A percentile compares a stretch with the other conserved stretches of the same genome.
These are phyloP conservation scores for Acronicta psi DNA, from an alignment of 2,888 invertebrate genomes.

Conservation along the genomic window DNA sequence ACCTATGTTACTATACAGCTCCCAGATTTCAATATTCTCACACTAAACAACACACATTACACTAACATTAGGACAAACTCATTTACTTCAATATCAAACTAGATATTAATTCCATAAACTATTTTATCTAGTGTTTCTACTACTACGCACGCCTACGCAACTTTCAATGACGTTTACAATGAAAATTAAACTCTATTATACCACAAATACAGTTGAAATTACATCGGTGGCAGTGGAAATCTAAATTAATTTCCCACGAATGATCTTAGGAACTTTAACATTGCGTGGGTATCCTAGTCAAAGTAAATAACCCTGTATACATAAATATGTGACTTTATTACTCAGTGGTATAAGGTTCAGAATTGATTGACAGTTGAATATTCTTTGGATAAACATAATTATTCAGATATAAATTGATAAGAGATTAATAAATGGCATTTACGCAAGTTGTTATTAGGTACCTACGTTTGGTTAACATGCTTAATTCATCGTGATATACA, in stretches of 20 bases:
- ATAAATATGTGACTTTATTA: conserved; percentile 28
- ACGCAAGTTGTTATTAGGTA: no score
- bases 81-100: conserved; percentile 35
- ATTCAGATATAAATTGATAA: conserved; percentile 20
- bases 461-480: no score
- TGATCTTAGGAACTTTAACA: conserved; percentile 54
- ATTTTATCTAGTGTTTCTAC: conserved; percentile 27
- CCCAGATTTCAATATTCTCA: conserved; percentile 20
- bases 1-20: conserved; percentile 1
- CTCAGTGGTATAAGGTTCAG: conserved; percentile 29
- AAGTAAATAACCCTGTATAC: conserved; percentile 18
- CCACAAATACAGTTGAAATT: neutral
- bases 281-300: conserved; percentile 34
- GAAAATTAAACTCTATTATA: neutral
- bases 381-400: conserved; percentile 19
- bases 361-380: conserved; percentile 12
- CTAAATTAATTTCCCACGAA: conserved; percentile 32
- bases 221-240: neutral
- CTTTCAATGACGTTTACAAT: conserved; percentile 9
- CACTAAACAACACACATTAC: conserved; percentile 26
- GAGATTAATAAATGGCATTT: neutral
- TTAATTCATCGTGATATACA: no score
- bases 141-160: conserved; percentile 31
- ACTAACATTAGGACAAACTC: conserved; percentile 25
- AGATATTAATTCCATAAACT: conserved; percentile 39